Evolutionary conservation across 2,888 invertebrate genomes (phyloP), one percentile per base, ranked within the genome.

Genomic region (Acronicta alni): DNA sequence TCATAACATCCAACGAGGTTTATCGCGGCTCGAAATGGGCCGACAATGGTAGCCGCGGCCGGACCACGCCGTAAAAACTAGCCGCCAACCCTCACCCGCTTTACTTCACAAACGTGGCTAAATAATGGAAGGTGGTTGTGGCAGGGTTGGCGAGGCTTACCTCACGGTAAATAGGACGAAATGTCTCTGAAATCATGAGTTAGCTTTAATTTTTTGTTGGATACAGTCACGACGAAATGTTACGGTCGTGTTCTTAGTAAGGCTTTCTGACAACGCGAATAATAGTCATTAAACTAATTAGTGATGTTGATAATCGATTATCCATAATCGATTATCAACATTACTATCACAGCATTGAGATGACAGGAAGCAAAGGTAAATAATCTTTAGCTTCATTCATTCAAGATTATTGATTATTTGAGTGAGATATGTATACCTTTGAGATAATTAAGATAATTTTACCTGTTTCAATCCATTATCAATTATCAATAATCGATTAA

Each of bases 31-130:
- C 55, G 30, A 51, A 76, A 76, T 76, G 61, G 64, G 38, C 64
- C 61, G 69, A 69, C 69, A 75, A 75, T 75, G 73, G 61, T 68
- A 76, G 67, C 57, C 64, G 59, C 54, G 62, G 63, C 46, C 41
- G 56, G 61, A 55, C 72, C 51, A 37, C 42, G 47, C 60, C 51
- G 64, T 75, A 76, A 75, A 75, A 76, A 72, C 61, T 72, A 49
- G 52, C 68, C 43, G 41, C 59, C 69, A 76, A 68, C 71, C 71
- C 71, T 71, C 53, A 53, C 55, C 55, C 53, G 69, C 55, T 72
- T 75, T 75, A 75, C 69, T 76, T 61, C 76, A 55, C 69, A 60
- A 66, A 76, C 70, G 76, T 76, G 57, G 73, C 60, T 75, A 65
- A 72, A 72, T 76, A 75, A 75, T 76, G 62, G 62, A 73, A 51